Percentiles rank a stretch among this genome's conserved stretches.
phyloP scores from a whole-genome alignment of 1,140 invertebrate genomes.

The Ptiloglossa arizonensis region DNA sequence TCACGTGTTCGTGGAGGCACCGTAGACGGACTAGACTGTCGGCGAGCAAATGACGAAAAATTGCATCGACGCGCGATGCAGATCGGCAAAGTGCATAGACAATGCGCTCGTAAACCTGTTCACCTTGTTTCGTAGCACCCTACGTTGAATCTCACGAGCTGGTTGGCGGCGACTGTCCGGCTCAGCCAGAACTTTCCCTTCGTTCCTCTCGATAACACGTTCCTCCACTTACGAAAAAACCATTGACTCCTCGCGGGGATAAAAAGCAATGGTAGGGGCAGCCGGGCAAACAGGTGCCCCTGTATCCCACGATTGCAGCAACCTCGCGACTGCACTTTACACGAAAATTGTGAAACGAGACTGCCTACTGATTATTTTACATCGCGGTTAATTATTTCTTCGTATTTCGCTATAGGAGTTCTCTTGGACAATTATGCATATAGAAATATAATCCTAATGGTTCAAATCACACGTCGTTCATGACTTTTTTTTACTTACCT shows the following conservation, averaged over 20 bases:
- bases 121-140: constrained; percentile 74
- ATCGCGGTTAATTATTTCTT: too few relatives aligned
- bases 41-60: constrained; percentile 39
- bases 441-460: too few relatives aligned
- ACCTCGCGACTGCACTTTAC: not conserved
- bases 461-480: too few relatives aligned
- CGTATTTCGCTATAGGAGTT: too few relatives aligned
- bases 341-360: constrained; percentile 16
- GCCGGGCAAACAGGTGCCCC: constrained; percentile 6
- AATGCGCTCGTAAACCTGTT: constrained; percentile 64
- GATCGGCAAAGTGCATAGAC: constrained; percentile 37
- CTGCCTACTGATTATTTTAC: constrained; percentile 10
- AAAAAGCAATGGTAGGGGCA: constrained; percentile 37
- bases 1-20: not conserved
- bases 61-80: constrained; percentile 13
- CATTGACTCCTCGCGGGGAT: constrained; percentile 24
- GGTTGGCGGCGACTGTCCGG: constrained; percentile 63
- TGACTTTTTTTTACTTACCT: too few relatives aligned
- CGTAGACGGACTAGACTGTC: not conserved
- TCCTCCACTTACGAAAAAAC: constrained; percentile 38
- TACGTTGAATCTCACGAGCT: constrained; percentile 62
- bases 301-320: not conserved
- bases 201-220: constrained; percentile 43
- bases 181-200: constrained; percentile 48
- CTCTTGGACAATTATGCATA: too few relatives aligned